Base-by-base conservation (phyloP, 2,113 vertebrate species). In the Callospermophilus lateralis region DNA sequence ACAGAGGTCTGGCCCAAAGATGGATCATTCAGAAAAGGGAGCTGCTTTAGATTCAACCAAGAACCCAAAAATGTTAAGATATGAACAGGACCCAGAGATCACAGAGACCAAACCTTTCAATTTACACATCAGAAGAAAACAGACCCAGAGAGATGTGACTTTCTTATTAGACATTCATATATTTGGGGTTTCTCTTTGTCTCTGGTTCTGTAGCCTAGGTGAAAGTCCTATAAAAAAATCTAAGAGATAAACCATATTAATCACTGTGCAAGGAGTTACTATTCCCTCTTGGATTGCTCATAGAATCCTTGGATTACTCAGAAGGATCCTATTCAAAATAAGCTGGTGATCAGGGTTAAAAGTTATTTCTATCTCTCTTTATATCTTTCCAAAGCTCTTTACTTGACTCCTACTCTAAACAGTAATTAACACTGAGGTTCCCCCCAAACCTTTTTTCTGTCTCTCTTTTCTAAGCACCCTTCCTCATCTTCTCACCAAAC, bases 381-480 rank as follows among this genome's bases (percentile, higher is more conserved):
- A 51, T n/a, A 80, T 72, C 39, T 67, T 28, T 61, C 73, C 34
- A 67, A 76, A 93, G 39, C 17, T 34, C 72, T 96, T 96, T 78
- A 95, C 51, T 70, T 84, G 84, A 94, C 32, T 96, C 79, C 55
- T 84, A 8, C 53, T 86, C 55, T 87, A 28, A 96, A 89, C 7
- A 91, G 67, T 90, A 94, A 97, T 85, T 94, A 80, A 83, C 68
- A 84, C 81, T 76, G 70, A 94, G 42, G 20, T 17, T 89, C 51
- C 28, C 22, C 34, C 65, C 30, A 90, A 94, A 92, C 7, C 39
- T 65, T 81, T 6, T 88, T 94, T 16, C 48, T 61, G 65, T 39
- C 20, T 65, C 37, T 58, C 58, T 95, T 92, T 68, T 45, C 58
- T 89, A 86, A 86, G 53, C 96, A 78, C 28, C 12, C 39, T 89